Evolutionary conservation across 1,140 invertebrate genomes (phyloP), one percentile per base, ranked within the genome.

Genomic region (Teleogryllus occipitalis): DNA sequence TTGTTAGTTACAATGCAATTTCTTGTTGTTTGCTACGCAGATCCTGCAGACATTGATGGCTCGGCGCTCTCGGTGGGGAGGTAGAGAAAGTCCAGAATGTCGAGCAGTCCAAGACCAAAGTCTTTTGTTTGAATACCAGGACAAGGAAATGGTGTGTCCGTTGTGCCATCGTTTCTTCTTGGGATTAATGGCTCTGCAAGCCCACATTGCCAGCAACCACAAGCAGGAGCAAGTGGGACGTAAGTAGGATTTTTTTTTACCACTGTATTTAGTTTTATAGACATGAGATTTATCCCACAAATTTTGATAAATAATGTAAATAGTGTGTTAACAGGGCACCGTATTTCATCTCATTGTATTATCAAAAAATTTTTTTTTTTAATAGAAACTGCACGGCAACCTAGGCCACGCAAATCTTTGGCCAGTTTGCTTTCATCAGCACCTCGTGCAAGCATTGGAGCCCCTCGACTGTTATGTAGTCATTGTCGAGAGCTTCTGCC

Each of bases 101-200:
- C 54, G 54, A 18, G 54, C 54, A 7, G 54, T 18, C 18, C 76
- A 77, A 47, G 48, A 77, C 76, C 10, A 65, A 65, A 65, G 54
- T 18, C 22, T 81, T 21, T 39, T 77, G 46, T 75, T 12, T 48
- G 21, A 47, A 27, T 83, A 84, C 74, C 80, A 82, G 76, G 77
- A 78, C 65, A 82, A 82, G 54, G 83, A 83, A 72, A 84, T 84
- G 80, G 82, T 83, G 39, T 84, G 84, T 80, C 84, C 82, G 14
- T 78, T 82, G 22, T 84, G 84, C 74, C 79, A 79, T 73, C 79
- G 81, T 46, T 81, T 82, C 46, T 84, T 83, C 79, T 80, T 84
- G 65, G 84, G 84, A 14, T 81, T 84, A 65, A 74, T 75, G 12
- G 83, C 84, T 15, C 81, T 84, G 8, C 81, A 83, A 79, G 79